Base-by-base conservation (phyloP, 1,140 invertebrate genomes). In the Drosophila sechellia region DNA sequence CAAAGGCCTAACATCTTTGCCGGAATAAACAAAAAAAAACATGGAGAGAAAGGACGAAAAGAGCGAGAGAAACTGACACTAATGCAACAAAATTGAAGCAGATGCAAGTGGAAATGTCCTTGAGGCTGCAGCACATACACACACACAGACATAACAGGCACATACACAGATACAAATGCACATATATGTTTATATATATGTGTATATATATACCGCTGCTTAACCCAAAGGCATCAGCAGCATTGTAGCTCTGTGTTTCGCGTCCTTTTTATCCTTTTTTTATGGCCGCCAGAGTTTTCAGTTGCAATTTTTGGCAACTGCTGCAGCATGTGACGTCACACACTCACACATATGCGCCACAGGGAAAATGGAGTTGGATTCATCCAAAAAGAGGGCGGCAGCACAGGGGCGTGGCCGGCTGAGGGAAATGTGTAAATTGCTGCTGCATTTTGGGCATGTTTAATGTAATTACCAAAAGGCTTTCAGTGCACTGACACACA, bases 401-500 rank as follows among this genome's bases (percentile, higher is more conserved):
- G 11, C 5, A 4, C 15, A 22, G 46, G n/a, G 58, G 48, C 37
- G 45, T 50, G 57, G 46, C 25, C 15, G 25, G 15, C 35, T 25
- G 20, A 39, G 50, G 53, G 54, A 79, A 76, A 79, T 80, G 84
- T 87, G 84, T 84, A 89, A 87, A 87, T 89, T 87, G 84, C 79
- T 64, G 85, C 79, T 87, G 77, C 84, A 81, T 89, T 89, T 87
- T 89, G 84, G 85, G 84, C 84, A 87, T 87, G 84, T 87, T 87
- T 87, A 87, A 87, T 87, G 84, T 87, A 87, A 87, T 87, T 87
- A 87, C 84, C 84, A 79, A 84, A 89, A 87, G 84, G 80, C 84
- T 87, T 87, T 87, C 84, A 89, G 86, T 83, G 63, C 77, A 79
- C 69, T 8, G 31, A 61, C 46, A 50, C 60, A 72, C 60, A 74